Percentiles rank a stretch among this genome's conserved stretches.
These are phyloP conservation scores for Mayetiola destructor DNA, from an alignment of 2,888 invertebrate species.

Conservation along the genomic window DNA sequence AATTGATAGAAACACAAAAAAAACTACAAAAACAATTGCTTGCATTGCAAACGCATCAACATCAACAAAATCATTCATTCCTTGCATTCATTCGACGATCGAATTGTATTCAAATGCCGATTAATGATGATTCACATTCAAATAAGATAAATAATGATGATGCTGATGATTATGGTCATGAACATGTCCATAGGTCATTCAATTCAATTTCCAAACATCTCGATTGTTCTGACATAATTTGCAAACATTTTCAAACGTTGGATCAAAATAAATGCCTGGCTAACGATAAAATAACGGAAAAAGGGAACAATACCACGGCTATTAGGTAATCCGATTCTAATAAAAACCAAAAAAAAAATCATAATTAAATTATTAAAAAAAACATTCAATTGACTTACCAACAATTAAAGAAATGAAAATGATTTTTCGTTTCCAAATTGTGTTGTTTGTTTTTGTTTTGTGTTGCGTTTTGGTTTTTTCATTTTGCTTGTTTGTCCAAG, in stretches of 20 bases:
- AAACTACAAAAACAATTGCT: not conserved
- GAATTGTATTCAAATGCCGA: slow-evolving; percentile 4
- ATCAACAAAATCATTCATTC: not conserved
- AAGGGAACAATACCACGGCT: slow-evolving; percentile 27
- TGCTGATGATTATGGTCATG: not conserved
- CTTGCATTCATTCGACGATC: not conserved
- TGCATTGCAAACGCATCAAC: slow-evolving; percentile 2
- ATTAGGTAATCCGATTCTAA: slow-evolving; percentile 8
- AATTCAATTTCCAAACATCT: not conserved
- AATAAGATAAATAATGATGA: not conserved
- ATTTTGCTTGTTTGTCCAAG: not conserved
- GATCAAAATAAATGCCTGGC: slow-evolving; percentile 18
- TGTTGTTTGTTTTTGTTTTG: not conserved
- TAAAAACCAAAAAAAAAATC: not conserved
- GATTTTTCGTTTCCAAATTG: too few relatives aligned
- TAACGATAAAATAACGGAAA: slow-evolving; percentile 29
- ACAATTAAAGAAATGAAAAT: too few relatives aligned
- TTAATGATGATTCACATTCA: too few relatives aligned
- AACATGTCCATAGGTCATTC: not conserved
- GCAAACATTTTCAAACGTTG: slow-evolving; percentile 13
- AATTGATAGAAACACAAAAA: slow-evolving; percentile 11
- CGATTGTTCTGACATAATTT: not conserved
- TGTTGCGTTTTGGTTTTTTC: not conserved
- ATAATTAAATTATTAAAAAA: too few relatives aligned
- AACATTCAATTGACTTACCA: too few relatives aligned